Evolutionary conservation across 2,113 vertebrate genomes (phyloP), one percentile per base, ranked within the genome.

Genomic region (Proterorhinus semilunaris): DNA sequence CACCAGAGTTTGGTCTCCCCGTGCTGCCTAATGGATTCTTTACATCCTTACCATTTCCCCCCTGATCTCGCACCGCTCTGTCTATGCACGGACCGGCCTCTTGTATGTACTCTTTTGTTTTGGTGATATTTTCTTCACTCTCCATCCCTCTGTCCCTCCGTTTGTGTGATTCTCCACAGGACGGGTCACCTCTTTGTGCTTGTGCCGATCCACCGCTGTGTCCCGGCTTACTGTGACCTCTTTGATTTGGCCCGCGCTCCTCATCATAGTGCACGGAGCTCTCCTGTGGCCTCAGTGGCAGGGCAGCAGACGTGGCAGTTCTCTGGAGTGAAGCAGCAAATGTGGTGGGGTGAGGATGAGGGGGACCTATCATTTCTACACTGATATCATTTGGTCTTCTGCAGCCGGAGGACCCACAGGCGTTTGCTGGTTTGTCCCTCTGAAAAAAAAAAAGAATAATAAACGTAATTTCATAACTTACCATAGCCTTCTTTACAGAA

Each of bases 361-460:
- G 21, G 9, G 80, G 54, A 10, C 4, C 70, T 21, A 77, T 75
- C 46, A 81, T 65, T 12, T 75, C 66, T 16, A 46, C 47, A 6
- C 4, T 15, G 46, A 46, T 86, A 6, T 73, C 75, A 57, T 87
- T 83, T 77, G 80, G 75, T 68, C 87, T 59, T 52, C 83, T 65
- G 21, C 9, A 36, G 68, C 84, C 90, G 7, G 85, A 17, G 44
- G 91, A 83, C 76, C 87, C 72, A 44, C 91, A 80, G 57, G 44
- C 54, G 17, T 91, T 75, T 46, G 87, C 72, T 66, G 90, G 92
- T 47, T 44, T 55, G 66, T 90, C 82, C 72, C 62, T 83, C 91
- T 92, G 85, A 2, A 53, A 50, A 66, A 12, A 43, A 67, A 74
- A 53, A 6, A 17, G 3, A 55, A 27, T 10, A 11, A 21, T 1